Percentiles rank a stretch among this genome's conserved stretches.
Evolutionary conservation across 2,797 vertebrate species (phyloP).

Genomic region (Dendrocincla tyrannina): DNA sequence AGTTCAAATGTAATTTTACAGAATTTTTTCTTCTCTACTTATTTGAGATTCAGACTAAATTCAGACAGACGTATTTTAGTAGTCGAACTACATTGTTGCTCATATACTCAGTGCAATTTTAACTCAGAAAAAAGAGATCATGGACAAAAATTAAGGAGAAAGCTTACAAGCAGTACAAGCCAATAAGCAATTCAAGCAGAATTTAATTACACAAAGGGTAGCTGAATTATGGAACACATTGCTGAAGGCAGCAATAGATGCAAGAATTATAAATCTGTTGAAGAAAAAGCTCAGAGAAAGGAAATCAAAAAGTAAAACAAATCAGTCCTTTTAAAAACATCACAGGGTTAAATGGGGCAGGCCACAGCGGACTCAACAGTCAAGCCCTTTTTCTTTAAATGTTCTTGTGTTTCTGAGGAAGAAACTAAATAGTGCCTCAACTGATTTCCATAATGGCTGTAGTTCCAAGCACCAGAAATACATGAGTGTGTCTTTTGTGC

Average conservation of each 20-base stretch:
- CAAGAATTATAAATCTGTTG: constrained; percentile 74
- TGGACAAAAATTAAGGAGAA: constrained; percentile 49
- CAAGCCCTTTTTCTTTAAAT: constrained; percentile 55
- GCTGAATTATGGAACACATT: constrained; percentile 67
- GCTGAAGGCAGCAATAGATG: constrained; percentile 72
- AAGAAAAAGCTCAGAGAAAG: constrained; percentile 66
- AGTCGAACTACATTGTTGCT: constrained; percentile 16
- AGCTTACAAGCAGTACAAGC: constrained; percentile 46
- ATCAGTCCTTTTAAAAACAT: constrained; percentile 72
- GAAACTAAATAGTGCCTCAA: constrained; percentile 57
- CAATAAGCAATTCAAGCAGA: constrained; percentile 72
- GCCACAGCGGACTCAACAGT: constrained; percentile 43
- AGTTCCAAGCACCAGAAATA: constrained; percentile 52
- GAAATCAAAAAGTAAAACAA: constrained; percentile 72
- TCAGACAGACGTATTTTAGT: constrained; percentile 41
- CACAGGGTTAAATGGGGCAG: constrained; percentile 68
- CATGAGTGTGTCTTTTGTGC: constrained; percentile 64
- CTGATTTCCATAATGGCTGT: constrained; percentile 69
- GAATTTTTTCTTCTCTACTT: constrained; percentile 18
- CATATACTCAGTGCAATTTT: background rate
- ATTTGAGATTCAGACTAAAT: constrained; percentile 38
- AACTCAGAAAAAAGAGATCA: constrained; percentile 62
- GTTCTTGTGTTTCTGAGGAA: constrained; percentile 50
- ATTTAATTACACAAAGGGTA: constrained; percentile 75
- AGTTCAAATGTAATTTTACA: constrained; percentile 28